Percentiles rank a stretch among this genome's conserved stretches.
Conservation (phyloP, 2,888 invertebrate species). For the Auanema sp. region DNA sequence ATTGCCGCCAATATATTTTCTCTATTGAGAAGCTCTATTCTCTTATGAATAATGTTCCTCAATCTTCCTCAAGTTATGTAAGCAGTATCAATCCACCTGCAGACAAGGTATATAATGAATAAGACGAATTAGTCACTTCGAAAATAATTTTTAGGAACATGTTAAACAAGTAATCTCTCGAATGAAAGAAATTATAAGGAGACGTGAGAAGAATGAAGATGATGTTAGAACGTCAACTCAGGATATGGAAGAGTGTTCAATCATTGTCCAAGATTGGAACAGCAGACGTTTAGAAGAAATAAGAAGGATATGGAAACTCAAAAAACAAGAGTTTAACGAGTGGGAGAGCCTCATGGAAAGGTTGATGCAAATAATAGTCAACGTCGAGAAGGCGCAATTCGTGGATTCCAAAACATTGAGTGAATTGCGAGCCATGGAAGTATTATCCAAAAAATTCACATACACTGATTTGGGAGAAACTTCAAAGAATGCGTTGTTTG, state of each 20-base stretch:
- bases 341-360: constrained; percentile 28
- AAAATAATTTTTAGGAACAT: constrained; percentile 31
- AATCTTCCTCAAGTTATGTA: constrained; percentile 10
- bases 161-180: constrained; percentile 44
- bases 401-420: constrained; percentile 9
- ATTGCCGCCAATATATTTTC: constrained; percentile 32
- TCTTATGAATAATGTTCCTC: constrained; percentile 2
- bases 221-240: constrained; percentile 45
- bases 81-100: background rate
- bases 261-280: constrained; percentile 40
- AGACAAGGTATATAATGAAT: constrained; percentile 1
- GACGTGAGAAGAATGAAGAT: constrained; percentile 43
- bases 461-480: constrained; percentile 28
- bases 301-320: constrained; percentile 30
- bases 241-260: constrained; percentile 50
- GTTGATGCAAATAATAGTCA: constrained; percentile 8
- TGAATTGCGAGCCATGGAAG: constrained; percentile 13
- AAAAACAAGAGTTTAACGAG: constrained; percentile 32
- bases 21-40: constrained; percentile 26
- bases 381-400: constrained; percentile 13
- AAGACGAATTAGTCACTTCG: too few species aligned
- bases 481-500: constrained; percentile 26
- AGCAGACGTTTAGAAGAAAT: constrained; percentile 29
- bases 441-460: constrained; percentile 13
- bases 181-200: constrained; percentile 37